Evolutionary conservation across 2,888 invertebrate genomes (phyloP).

Genomic region (Polia nebulosa): DNA sequence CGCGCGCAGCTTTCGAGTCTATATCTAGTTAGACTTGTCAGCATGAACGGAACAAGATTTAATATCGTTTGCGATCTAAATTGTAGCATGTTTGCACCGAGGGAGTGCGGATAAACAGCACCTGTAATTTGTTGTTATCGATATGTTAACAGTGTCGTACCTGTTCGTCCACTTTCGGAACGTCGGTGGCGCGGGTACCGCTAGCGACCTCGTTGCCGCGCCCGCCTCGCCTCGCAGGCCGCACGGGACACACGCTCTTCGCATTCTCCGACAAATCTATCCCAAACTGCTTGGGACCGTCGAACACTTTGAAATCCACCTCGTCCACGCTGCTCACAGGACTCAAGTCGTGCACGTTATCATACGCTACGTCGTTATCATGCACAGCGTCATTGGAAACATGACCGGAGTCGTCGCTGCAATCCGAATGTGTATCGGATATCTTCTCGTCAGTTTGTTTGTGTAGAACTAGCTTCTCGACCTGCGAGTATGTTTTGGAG

Average conservation of each 20-base stretch:
- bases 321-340: slow-evolving; percentile 79
- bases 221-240: slow-evolving; percentile 86
- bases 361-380: slow-evolving; percentile 91
- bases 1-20: slow-evolving; percentile 76
- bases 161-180: slow-evolving; percentile 90
- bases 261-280: slow-evolving; percentile 83
- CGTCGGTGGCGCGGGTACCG: slow-evolving; percentile 88
- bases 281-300: slow-evolving; percentile 84
- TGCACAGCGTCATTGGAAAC: slow-evolving; percentile 95
- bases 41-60: slow-evolving; percentile 69
- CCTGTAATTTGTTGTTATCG: slow-evolving; percentile 87
- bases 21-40: slow-evolving; percentile 75
- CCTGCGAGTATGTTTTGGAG: slow-evolving; percentile 82
- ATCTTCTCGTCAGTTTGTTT: slow-evolving; percentile 88
- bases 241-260: slow-evolving; percentile 86
- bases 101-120: slow-evolving; percentile 77
- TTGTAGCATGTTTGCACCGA: slow-evolving; percentile 71
- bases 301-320: slow-evolving; percentile 84
- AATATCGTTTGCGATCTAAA: slow-evolving; percentile 76
- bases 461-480: slow-evolving; percentile 80
- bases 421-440: slow-evolving; percentile 92
- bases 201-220: slow-evolving; percentile 90
- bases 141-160: slow-evolving; percentile 90
- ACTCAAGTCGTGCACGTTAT: slow-evolving; percentile 80
- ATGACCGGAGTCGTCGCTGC: slow-evolving; percentile 96